phyloP scores from a whole-genome alignment of 2,797 vertebrate genomes.

The Hephaestus fuliginosus region DNA sequence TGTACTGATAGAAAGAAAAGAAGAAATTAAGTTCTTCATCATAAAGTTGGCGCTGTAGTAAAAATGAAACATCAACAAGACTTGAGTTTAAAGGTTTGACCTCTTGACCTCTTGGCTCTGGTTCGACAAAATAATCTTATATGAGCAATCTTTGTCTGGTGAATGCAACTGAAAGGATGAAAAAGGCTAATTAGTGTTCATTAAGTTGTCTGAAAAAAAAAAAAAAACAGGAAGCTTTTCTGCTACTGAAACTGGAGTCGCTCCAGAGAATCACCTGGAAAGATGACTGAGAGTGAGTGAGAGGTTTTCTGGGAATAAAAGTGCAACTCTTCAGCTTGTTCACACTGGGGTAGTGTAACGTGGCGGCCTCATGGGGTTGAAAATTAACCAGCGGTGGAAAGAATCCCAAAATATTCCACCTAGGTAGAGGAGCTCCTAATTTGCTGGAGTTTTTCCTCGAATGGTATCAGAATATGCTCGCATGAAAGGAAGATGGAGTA shows the following conservation, averaged over 20 bases:
- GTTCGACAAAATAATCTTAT: background rate
- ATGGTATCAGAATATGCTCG: background rate
- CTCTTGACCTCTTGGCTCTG: too few species aligned
- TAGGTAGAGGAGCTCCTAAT: background rate
- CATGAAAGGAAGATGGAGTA: background rate
- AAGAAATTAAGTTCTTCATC: background rate
- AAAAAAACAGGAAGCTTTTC: too few species aligned
- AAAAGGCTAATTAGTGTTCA: too few species aligned
- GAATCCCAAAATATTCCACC: conserved; percentile 33
- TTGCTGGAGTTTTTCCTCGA: background rate
- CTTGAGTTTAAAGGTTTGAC: too few species aligned
- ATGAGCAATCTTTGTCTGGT: background rate
- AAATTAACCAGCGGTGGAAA: conserved; percentile 45
- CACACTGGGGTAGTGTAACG: conserved; percentile 4
- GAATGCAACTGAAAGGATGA: too few species aligned
- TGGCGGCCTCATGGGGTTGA: conserved; percentile 14
- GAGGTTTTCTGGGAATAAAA: background rate
- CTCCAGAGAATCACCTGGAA: conserved; percentile 3
- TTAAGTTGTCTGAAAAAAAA: too few species aligned
- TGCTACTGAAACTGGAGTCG: background rate
- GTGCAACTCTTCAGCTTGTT: background rate
- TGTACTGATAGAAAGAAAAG: background rate
- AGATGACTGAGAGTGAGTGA: background rate
- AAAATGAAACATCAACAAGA: background rate
- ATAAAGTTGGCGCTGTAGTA: background rate